phyloP scores from a whole-genome alignment of 2,113 vertebrate species.

The Ochotona curzoniae region DNA sequence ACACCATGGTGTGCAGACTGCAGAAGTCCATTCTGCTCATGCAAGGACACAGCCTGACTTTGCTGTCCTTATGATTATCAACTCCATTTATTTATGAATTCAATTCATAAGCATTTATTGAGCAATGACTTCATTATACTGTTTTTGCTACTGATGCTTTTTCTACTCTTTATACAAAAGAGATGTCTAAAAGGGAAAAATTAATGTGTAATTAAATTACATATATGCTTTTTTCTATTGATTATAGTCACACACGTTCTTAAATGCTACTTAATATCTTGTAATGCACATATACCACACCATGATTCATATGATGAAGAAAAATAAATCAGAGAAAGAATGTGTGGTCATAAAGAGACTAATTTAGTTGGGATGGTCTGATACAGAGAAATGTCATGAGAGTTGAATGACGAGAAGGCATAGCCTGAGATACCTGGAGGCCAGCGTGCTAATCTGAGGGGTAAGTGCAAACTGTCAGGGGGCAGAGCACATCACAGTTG shows the following conservation, averaged over 20 bases:
- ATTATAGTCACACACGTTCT: no score
- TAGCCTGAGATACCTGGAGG: no score
- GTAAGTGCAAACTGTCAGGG: not conserved
- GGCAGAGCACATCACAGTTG: not conserved
- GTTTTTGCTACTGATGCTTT: not conserved
- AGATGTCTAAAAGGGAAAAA: not conserved
- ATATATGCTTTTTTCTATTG: no score
- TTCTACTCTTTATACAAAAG: not conserved
- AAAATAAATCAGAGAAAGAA: not conserved
- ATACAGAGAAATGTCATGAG: not conserved
- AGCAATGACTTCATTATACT: not conserved
- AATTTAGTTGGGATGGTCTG: not conserved
- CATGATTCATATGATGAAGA: not conserved
- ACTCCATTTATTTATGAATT: not conserved
- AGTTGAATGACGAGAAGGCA: not conserved
- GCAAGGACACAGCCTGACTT: not conserved
- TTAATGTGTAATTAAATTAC: not conserved
- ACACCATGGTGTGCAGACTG: not conserved
- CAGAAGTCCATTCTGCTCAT: not conserved
- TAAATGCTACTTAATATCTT: not conserved
- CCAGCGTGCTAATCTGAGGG: not conserved
- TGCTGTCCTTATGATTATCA: not conserved
- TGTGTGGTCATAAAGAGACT: not conserved
- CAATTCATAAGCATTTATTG: not conserved
- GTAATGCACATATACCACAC: not conserved